A percentile compares a stretch with the other conserved stretches of the same genome.
phyloP scores from a whole-genome alignment of 2,113 vertebrate species.

The Thamnophis sirtalis region DNA sequence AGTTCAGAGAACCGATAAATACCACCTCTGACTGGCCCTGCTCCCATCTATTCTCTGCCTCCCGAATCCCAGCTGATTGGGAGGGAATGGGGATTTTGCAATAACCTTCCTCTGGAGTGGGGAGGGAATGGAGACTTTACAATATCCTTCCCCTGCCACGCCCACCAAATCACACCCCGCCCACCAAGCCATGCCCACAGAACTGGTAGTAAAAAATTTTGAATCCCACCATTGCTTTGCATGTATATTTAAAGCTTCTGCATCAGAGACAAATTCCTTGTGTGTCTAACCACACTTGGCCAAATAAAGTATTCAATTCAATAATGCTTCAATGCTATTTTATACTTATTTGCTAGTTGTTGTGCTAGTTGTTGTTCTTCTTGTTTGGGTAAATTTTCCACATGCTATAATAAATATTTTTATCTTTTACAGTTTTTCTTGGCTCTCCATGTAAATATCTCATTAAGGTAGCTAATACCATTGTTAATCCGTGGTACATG shows the following conservation, averaged over 20 bases:
- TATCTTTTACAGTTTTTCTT: not conserved
- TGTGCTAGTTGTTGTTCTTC: not conserved
- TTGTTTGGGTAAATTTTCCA: not conserved
- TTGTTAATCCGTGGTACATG: not conserved
- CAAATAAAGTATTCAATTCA: not conserved
- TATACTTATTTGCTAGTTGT: not conserved
- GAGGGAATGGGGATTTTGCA: no score
- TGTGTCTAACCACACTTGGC: not conserved
- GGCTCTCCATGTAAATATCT: not conserved
- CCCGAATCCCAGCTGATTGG: no score
- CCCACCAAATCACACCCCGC: no score
- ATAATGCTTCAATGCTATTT: not conserved
- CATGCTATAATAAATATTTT: not conserved
- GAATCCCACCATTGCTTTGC: no score
- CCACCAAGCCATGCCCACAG: no score
- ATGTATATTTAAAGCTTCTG: not conserved
- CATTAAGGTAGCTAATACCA: not conserved
- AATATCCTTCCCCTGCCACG: no score
- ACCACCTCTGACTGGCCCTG: no score
- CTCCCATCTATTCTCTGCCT: no score
- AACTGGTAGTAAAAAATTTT: no score
- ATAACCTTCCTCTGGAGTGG: no score
- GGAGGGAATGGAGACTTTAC: no score
- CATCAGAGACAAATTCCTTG: not conserved
- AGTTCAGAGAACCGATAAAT: no score